Conservation (phyloP, 2,113 vertebrate species). For the Thamnaconus septentrionalis region DNA sequence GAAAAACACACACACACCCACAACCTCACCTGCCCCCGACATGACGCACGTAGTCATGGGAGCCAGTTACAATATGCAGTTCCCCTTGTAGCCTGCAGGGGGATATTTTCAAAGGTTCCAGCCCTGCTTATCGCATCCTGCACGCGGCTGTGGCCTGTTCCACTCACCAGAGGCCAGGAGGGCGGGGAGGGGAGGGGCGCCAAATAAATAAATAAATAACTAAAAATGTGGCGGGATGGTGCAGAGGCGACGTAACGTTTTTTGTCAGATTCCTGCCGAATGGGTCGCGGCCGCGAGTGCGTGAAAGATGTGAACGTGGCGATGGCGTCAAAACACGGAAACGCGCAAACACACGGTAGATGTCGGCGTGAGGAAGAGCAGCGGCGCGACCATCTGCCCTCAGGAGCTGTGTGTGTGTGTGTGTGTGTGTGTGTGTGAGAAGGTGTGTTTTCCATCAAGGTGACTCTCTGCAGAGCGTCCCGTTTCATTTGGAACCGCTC, state of each 20-base stretch:
- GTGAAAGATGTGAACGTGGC: background rate
- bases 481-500: slow-evolving; percentile 29
- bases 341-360: slow-evolving; percentile 10
- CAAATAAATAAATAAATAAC: too few species aligned
- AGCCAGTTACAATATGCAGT: too few species aligned
- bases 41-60: too few species aligned
- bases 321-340: slow-evolving; percentile 1
- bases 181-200: background rate
- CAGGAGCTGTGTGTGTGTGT: slow-evolving; percentile 18
- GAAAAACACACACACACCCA: too few species aligned
- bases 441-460: slow-evolving; percentile 44
- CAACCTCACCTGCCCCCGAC: too few species aligned
- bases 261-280: background rate
- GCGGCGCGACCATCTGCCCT: slow-evolving; percentile 36
- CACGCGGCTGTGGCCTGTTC: too few species aligned
- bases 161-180: too few species aligned
- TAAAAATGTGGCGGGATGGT: background rate
- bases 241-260: background rate
- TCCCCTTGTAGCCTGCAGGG: too few species aligned
- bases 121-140: too few species aligned
- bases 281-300: too few species aligned
- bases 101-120: too few species aligned
- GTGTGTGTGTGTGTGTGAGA: slow-evolving; percentile 1
- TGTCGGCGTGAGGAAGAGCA: slow-evolving; percentile 33
- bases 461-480: slow-evolving; percentile 42